phyloP scores from a whole-genome alignment of 2,113 vertebrate genomes.

The Lepidothrix coronata region DNA sequence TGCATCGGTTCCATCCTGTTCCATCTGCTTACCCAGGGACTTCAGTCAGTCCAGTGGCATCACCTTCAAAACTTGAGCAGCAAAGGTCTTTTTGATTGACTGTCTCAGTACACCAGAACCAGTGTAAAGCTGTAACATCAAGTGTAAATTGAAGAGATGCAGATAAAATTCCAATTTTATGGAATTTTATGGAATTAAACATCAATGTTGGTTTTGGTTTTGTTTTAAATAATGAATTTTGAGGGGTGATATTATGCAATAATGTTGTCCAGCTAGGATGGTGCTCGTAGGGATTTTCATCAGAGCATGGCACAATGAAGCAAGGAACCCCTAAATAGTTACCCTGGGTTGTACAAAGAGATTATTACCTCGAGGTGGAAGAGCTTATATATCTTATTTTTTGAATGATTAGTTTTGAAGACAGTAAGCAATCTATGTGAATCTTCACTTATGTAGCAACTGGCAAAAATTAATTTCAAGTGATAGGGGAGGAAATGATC shows the following conservation, averaged over 20 bases:
- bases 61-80: background rate
- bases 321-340: background rate
- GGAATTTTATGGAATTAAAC: too few relatives aligned
- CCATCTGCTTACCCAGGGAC: background rate
- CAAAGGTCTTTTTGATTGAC: background rate
- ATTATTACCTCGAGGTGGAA: background rate
- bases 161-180: background rate
- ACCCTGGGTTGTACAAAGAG: background rate
- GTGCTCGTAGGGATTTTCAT: background rate
- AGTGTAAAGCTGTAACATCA: background rate
- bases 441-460: background rate
- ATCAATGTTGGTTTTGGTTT: background rate
- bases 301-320: background rate
- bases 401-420: background rate
- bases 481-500: background rate
- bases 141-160: background rate
- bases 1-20: background rate
- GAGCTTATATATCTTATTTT: background rate
- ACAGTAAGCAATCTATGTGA: background rate
- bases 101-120: background rate
- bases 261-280: background rate
- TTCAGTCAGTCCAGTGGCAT: background rate
- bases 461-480: background rate
- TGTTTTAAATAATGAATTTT: background rate
- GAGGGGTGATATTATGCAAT: background rate